Evolutionary conservation across 2,797 vertebrate genomes (phyloP), one percentile per base, ranked within the genome.

Genomic region (Micropoecilia bifurca): DNA sequence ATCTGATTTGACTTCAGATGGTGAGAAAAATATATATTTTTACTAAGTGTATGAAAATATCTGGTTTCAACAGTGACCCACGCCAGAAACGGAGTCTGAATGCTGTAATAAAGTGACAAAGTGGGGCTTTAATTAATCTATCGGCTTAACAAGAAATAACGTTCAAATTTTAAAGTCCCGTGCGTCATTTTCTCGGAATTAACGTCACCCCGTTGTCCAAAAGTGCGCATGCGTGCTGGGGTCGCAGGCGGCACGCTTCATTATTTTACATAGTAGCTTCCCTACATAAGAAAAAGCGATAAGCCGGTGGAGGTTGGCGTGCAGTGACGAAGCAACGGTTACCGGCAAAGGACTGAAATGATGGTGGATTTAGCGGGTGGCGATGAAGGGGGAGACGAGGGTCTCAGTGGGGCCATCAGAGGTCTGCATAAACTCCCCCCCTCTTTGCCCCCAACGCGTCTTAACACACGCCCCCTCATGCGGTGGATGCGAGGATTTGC

Each of bases 171-270:
- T 55, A 50, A n/a, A 55, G 46, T 25, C 71, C 61, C 76, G 85
- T 85, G 81, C 82, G 78, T 88, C 85, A 87, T 79, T 75, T 55
- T 76, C 53, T 75, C 73, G 30, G 30, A 41, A 28, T 46, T 45
- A 53, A 77, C 87, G 90, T 90, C 86, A 90, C 33, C 9, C 55
- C 88, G 71, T 82, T 69, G 30, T 1, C 33, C 69, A 77, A 41
- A 12, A 36, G 1, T 12, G 87, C 92, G 88, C 93, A 90, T 89
- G 92, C 87, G 83, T 63, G 57, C 36, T 71, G 46, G 30, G 71
- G 33, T 43, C 75, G 80, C 90, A 90, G 89, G 89, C 87, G 85
- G 85, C 72, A 73, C 57, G 28, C 36, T 25, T 80, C 46, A 28
- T 75, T 83, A 48, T 79, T 66, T 63, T 69, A 61, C 16, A 43